Evolutionary conservation across 1,140 invertebrate species (phyloP), one percentile per base, ranked within the genome.

Genomic region (Plectrocnemia conspersa): DNA sequence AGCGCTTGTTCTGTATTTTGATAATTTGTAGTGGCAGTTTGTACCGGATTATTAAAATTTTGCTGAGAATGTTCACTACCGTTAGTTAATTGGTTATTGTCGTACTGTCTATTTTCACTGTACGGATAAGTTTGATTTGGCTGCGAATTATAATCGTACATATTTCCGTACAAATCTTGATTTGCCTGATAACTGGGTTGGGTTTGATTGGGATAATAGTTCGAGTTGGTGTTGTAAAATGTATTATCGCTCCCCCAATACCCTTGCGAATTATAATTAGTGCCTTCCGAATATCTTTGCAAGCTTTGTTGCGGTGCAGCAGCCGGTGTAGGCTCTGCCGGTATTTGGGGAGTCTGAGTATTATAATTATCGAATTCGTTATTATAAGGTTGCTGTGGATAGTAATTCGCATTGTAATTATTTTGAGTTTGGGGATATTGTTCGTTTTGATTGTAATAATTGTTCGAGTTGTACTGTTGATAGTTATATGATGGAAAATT

Each of bases 391-490:
- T 67, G 66, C 61, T 66, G 65, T 24, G 66, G 68, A 50, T 72
- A 73, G 52, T 72, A 73, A 54, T 65, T 68, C 10, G 59, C 64
- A 18, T 68, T 66, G 52, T 70, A n/a, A n/a, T n/a, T n/a, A n/a
- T n/a, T n/a, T n/a, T n/a, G n/a, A n/a, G 25, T 46, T 52, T 71
- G 69, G 49, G 71, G 71, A 38, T 70, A 76, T 1, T 66, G 68
- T 6, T 64, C 64, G 60, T 70, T 53, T 38, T 55, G 52, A 25
- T 27, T 35, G 21, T 55, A 63, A 50, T 58, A 59, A 35, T 60
- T 63, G 23, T 48, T 10, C 68, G 68, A 19, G 47, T 55, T 52
- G 54, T 36, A 64, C n/a, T 65, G 42, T 47, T 54, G 58, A 54
- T 59, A 59, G n/a, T 55, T 55, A 40, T 64, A 56, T 7, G 63